A percentile compares a stretch with the other conserved stretches of the same genome.
Conservation (phyloP, 2,888 invertebrate genomes). For the Beris morrisii region DNA sequence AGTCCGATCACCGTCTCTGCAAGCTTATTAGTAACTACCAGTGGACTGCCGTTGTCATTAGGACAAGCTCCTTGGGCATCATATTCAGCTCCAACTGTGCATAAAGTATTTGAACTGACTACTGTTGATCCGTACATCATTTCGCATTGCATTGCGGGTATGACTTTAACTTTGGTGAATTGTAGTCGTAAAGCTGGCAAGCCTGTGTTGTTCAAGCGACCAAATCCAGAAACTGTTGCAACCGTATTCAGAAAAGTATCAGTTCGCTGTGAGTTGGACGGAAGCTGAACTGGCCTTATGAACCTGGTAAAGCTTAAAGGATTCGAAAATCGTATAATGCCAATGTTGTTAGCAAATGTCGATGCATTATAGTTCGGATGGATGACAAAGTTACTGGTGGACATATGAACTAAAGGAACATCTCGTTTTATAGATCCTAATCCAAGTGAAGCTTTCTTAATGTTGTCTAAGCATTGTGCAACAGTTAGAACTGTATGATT, state of each 20-base stretch:
- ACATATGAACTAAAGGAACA: conserved; percentile 9
- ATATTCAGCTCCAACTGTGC: conserved; percentile 10
- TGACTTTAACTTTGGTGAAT: conserved; percentile 22
- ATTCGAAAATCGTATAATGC: conserved; percentile 8
- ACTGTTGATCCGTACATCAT: conserved; percentile 10
- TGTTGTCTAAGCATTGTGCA: conserved; percentile 27
- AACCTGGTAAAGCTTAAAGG: conserved; percentile 12
- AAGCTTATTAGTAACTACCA: conserved; percentile 11
- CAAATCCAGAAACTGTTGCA: conserved; percentile 15
- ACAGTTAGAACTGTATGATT: conserved; percentile 16
- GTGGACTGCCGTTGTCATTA: conserved; percentile 23
- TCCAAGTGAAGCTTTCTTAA: conserved; percentile 7
- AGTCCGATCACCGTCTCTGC: conserved; percentile 16
- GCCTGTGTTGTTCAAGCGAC: conserved; percentile 7
- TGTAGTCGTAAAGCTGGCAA: not conserved
- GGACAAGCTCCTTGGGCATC: conserved; percentile 27
- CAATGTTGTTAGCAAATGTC: conserved; percentile 26
- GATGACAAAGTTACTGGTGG: not conserved
- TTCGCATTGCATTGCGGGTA: conserved; percentile 22
- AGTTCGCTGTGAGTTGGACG: not conserved
- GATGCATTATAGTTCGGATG: conserved; percentile 21
- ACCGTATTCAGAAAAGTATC: conserved; percentile 2
- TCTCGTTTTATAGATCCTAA: conserved; percentile 24
- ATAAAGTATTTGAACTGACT: conserved; percentile 16
- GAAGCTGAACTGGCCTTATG: conserved; percentile 13